phyloP scores from a whole-genome alignment of 2,113 vertebrate species.

The Propithecus coquereli region DNA sequence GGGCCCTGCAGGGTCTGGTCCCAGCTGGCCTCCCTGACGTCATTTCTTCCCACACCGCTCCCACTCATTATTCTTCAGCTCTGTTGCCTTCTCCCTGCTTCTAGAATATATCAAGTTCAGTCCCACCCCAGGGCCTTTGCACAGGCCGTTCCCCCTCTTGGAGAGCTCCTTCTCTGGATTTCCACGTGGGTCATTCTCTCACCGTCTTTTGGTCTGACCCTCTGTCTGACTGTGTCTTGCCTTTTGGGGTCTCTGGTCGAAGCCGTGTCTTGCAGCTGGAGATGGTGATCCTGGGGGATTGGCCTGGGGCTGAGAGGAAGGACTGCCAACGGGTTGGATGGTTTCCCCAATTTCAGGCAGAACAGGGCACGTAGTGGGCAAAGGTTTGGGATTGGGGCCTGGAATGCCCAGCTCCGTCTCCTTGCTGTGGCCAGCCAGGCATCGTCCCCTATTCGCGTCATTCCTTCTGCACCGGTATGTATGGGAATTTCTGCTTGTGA shows the following conservation, averaged over 20 bases:
- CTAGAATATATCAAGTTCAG: not conserved
- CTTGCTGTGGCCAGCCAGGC: not conserved
- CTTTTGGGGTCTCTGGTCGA: not conserved
- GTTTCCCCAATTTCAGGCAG: not conserved
- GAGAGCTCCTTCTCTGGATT: not conserved
- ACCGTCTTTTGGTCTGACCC: not conserved
- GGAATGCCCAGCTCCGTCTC: not conserved
- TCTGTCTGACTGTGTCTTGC: not conserved
- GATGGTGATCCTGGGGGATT: fast-evolving
- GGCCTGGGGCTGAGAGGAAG: not conserved
- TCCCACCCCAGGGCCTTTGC: not conserved
- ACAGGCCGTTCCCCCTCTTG: not conserved
- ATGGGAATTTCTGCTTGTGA: not conserved
- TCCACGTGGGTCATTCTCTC: not conserved
- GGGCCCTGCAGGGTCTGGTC: not conserved
- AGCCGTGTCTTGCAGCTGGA: no score
- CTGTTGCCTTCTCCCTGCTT: not conserved
- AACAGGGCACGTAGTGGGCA: no score
- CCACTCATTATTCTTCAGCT: not conserved
- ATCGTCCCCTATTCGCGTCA: not conserved
- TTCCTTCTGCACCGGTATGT: not conserved
- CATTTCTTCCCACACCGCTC: not conserved
- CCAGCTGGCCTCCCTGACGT: fast-evolving
- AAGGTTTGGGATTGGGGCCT: not conserved
- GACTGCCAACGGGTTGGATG: fast-evolving